Base-by-base conservation (phyloP, 2,797 vertebrate genomes). In the Hyperoplus immaculatus region DNA sequence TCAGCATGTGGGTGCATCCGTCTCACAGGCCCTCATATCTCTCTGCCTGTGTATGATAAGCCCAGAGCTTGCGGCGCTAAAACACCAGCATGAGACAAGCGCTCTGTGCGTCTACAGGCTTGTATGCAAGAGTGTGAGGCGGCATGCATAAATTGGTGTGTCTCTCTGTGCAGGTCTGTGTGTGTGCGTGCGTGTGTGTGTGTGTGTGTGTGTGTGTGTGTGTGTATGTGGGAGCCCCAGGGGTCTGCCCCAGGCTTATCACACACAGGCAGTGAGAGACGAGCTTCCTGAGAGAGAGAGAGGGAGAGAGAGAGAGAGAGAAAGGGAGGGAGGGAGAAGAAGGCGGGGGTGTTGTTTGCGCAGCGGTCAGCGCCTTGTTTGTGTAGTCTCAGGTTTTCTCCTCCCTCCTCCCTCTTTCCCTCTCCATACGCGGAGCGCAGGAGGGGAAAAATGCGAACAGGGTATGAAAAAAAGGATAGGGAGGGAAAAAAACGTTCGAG, bases 211-310 rank as follows among this genome's bases (percentile, higher is more conserved):
- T 59, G 66, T 74, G 70, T 56, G 68, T 72, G 53, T 41, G 62
- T 54, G 81, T 53, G 79, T 62, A 84, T 78, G 89, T 83, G 85
- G 45, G 89, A 81, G 88, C 92, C 92, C 91, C 92, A 90, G 90
- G 91, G 93, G 92, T 92, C 93, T 93, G 93, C 93, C 94, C 90
- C 89, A 72, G 93, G 94, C 94, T 95, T 95, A 95, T 95, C 95
- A 92, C 93, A 91, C 92, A 90, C 92, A 88, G 93, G 93, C 93
- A 94, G 93, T 89, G 90, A 93, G 89, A 93, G 91, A 94, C 88
- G 86, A 89, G 94, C 93, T 95, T 95, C 94, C 95, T 95, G 94
- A 91, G 92, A 90, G 89, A 78, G 86, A 49, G 61, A 36, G 72
- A 64, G 67, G 54, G 69, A 56, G 58, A 77, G 68, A 53, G 46